phyloP scores from a whole-genome alignment of 2,797 vertebrate species.

The Pseudochaenichthys georgianus region DNA sequence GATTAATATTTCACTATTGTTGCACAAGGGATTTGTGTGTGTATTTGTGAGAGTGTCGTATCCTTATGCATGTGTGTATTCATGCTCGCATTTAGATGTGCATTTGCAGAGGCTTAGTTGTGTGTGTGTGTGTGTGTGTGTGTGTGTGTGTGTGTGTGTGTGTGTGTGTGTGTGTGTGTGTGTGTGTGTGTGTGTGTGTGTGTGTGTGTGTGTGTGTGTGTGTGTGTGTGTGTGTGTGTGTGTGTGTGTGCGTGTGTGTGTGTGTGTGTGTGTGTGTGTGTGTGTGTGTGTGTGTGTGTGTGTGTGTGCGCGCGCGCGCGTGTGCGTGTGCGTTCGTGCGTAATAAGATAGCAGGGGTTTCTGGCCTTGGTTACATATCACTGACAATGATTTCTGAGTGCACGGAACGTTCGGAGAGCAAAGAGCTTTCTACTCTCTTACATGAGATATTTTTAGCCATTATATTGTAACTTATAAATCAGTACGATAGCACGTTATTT shows the following conservation, averaged over 20 bases:
- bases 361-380: too few relatives aligned
- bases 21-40: conserved; percentile 49
- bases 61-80: conserved; percentile 19
- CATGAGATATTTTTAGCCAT: too few relatives aligned
- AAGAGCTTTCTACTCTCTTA: too few relatives aligned
- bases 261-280: not conserved
- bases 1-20: conserved; percentile 72
- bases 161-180: conserved; percentile 15
- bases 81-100: conserved; percentile 2
- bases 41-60: not conserved
- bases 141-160: conserved; percentile 17
- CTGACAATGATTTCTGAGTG: too few relatives aligned
- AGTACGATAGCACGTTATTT: too few relatives aligned
- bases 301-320: too few relatives aligned
- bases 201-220: too few relatives aligned
- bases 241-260: conserved; percentile 18
- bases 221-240: not conserved
- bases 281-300: conserved; percentile 5
- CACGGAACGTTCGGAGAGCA: too few relatives aligned
- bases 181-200: too few relatives aligned
- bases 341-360: too few relatives aligned
- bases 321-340: not conserved
- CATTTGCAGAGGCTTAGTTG: conserved; percentile 22
- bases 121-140: not conserved
- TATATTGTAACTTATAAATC: too few relatives aligned